These are phyloP conservation scores for Chymomyza amoena DNA, from an alignment of 2,888 invertebrate genomes.

Conservation along the genomic window DNA sequence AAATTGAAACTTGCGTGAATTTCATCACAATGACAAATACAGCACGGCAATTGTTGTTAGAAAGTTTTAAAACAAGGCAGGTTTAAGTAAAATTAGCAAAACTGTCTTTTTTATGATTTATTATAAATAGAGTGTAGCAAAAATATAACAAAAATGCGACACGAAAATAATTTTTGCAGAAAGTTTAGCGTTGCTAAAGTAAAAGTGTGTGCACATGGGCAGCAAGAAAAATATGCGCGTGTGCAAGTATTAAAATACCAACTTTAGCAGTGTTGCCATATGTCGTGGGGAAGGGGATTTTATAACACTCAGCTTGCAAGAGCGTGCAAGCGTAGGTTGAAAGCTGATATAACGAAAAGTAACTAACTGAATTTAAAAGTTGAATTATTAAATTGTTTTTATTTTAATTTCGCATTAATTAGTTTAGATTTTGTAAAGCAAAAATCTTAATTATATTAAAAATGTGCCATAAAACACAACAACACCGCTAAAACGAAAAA, in stretches of 20 bases:
- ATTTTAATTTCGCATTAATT: no score
- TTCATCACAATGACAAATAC: neutral
- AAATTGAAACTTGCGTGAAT: neutral
- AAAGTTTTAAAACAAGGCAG: neutral
- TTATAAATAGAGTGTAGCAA: neutral
- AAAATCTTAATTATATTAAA: no score
- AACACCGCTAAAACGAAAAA: no score
- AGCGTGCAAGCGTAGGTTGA: neutral
- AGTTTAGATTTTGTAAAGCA: no score
- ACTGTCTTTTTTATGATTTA: neutral
- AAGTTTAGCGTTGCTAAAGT: neutral
- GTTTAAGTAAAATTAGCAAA: neutral
- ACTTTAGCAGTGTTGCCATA: neutral
- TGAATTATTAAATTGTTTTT: no score
- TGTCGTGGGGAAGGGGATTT: neutral
- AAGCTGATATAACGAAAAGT: no score
- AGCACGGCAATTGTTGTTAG: neutral
- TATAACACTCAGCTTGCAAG: neutral
- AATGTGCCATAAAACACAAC: no score
- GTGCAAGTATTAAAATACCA: neutral
- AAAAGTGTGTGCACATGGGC: neutral
- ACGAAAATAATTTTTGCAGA: neutral
- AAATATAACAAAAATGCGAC: neutral
- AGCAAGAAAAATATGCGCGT: neutral
- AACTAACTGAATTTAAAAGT: no score